Conservation (phyloP, 2,797 vertebrate genomes). For the Cyclura pinguis region DNA sequence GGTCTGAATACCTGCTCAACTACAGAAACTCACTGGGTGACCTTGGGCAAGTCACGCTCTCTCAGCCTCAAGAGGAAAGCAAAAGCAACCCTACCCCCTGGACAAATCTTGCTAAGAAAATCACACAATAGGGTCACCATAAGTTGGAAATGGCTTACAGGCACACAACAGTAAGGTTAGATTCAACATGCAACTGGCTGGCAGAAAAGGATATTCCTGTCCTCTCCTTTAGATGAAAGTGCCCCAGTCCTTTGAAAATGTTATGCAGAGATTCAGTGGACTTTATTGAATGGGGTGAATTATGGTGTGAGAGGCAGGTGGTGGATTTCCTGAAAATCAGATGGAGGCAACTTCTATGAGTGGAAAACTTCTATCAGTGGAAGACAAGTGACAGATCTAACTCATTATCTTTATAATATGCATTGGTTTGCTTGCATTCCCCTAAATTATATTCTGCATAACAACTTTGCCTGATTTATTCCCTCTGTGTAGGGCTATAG, state of each 20-base stretch:
- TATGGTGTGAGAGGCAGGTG: neutral
- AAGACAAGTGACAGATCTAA: neutral
- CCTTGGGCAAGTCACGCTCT: too few species aligned
- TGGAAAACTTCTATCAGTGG: neutral
- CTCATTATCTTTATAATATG: neutral
- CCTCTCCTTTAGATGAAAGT: neutral
- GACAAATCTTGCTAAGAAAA: too few species aligned
- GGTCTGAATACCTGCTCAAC: too few species aligned
- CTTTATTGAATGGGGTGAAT: neutral
- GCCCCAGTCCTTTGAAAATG: neutral
- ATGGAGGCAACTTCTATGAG: neutral
- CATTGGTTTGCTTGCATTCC: neutral
- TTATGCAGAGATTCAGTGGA: too few species aligned
- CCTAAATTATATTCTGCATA: neutral
- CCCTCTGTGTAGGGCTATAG: neutral
- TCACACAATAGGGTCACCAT: too few species aligned
- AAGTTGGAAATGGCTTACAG: too few species aligned
- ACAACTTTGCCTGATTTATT: neutral
- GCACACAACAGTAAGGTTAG: too few species aligned
- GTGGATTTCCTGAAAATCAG: neutral
- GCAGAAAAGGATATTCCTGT: neutral
- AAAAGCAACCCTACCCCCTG: too few species aligned
- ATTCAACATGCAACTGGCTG: neutral
- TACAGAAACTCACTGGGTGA: too few species aligned
- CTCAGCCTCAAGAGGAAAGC: too few species aligned